phyloP scores from a whole-genome alignment of 1,140 invertebrate genomes.

The Eumaeus atala region DNA sequence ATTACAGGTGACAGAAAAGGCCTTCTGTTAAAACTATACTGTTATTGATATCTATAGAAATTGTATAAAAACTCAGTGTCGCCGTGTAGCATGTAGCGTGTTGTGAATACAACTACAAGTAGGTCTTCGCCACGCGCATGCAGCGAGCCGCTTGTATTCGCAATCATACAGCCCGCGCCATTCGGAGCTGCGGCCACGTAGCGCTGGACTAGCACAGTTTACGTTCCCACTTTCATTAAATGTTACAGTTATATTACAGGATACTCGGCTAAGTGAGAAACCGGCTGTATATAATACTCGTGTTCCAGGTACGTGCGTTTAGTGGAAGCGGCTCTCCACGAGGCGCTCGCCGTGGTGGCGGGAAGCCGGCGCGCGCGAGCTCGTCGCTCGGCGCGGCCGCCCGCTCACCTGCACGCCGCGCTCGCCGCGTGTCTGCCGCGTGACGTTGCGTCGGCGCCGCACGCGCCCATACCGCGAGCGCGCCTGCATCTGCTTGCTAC shows the following conservation, averaged over 20 bases:
- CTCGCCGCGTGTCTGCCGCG: constrained; percentile 79
- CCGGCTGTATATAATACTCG: no score
- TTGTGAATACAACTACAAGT: no score
- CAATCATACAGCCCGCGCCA: no score
- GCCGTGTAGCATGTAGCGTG: no score
- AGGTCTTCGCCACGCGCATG: no score
- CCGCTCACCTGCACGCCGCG: constrained; percentile 92
- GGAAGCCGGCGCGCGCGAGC: constrained; percentile 49
- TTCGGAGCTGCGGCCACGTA: no score
- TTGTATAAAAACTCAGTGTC: no score
- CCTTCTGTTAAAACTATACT: background rate
- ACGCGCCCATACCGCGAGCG: constrained; percentile 28
- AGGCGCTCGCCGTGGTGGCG: constrained; percentile 83
- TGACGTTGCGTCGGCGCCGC: constrained; percentile 13
- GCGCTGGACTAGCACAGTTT: no score
- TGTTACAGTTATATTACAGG: no score
- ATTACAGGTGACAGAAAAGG: constrained; percentile 76
- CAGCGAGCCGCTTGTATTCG: no score
- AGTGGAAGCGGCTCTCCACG: constrained; percentile 90
- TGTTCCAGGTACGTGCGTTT: constrained; percentile 85
- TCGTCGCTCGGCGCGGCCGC: constrained; percentile 74
- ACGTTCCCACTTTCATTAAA: no score
- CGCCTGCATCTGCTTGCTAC: constrained; percentile 17
- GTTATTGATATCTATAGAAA: background rate
- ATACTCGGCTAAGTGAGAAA: no score